Evolutionary conservation across 2,797 vertebrate species (phyloP).

Genomic region (Leuciscus waleckii): DNA sequence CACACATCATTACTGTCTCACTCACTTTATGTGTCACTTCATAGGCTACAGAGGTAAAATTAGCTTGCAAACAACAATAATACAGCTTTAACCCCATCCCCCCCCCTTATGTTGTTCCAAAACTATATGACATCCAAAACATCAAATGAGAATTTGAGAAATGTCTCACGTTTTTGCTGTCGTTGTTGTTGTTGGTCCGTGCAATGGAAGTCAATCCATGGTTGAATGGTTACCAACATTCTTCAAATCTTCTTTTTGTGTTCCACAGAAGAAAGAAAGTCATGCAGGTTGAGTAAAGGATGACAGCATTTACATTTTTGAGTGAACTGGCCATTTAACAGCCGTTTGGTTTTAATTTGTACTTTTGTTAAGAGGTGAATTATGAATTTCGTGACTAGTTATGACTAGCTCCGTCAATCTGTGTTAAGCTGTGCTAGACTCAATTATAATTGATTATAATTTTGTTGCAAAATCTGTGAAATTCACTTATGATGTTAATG

Average conservation of each 20-base stretch:
- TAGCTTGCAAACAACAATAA: neutral
- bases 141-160: neutral
- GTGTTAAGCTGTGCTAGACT: neutral
- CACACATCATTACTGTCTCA: constrained; percentile 18
- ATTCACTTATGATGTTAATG: neutral
- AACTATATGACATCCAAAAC: neutral
- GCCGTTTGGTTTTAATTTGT: neutral
- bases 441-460: neutral
- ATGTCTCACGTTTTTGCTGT: neutral
- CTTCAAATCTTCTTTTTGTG: neutral
- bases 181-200: neutral
- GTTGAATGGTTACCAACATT: neutral
- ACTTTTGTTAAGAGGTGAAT: neutral
- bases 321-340: neutral
- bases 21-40: constrained; percentile 5
- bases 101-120: neutral
- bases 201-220: neutral
- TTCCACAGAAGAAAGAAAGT: neutral
- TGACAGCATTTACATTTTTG: neutral
- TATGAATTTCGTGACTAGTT: neutral
- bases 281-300: neutral
- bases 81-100: neutral
- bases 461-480: neutral
- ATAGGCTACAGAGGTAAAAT: neutral
- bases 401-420: neutral